phyloP scores from a whole-genome alignment of 2,888 invertebrate genomes.

The Machimus atricapillus region DNA sequence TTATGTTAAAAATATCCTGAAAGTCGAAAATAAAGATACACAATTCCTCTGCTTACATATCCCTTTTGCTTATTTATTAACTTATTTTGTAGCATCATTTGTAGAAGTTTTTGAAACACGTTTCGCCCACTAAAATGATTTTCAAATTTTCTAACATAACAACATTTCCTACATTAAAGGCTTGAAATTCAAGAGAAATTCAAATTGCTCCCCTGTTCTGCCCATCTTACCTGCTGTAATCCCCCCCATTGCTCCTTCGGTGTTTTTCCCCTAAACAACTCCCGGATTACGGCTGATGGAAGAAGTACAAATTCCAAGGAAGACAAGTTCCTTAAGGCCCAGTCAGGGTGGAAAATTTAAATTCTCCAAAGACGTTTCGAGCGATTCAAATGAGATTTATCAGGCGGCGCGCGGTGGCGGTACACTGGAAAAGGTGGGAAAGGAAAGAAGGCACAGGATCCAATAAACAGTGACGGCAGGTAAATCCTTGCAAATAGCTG shows the following conservation, averaged over 20 bases:
- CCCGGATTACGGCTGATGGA: neutral
- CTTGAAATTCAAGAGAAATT: neutral
- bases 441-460: neutral
- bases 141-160: neutral
- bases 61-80: neutral
- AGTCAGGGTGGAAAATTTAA: neutral
- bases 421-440: neutral
- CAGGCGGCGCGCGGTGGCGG: neutral
- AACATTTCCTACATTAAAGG: neutral
- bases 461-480: neutral
- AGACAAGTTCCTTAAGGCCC: neutral
- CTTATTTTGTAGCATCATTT: neutral
- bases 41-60: neutral
- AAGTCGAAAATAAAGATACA: neutral
- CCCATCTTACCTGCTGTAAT: neutral
- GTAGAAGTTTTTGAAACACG: neutral
- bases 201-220: neutral
- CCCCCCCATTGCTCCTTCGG: neutral
- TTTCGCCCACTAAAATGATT: neutral
- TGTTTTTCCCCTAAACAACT: neutral
- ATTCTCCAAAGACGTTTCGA: neutral
- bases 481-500: constrained; percentile 10
- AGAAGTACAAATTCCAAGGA: neutral
- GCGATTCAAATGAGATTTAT: constrained; percentile 10
- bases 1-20: neutral